phyloP scores from a whole-genome alignment of 2,888 invertebrate genomes.

The Eupithecia inturbata region DNA sequence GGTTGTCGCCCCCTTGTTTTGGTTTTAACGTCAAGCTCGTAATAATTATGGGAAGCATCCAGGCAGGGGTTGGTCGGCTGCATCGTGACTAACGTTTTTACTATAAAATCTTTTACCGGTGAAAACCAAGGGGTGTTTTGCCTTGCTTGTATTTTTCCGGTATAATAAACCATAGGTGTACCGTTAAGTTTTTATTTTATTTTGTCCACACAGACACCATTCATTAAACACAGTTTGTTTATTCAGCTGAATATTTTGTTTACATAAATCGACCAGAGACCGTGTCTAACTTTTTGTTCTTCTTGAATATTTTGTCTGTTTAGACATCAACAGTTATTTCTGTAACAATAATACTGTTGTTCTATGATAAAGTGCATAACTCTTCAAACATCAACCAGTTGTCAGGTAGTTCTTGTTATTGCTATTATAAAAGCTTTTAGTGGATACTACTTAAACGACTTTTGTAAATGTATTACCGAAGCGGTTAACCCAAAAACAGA shows the following conservation, averaged over 20 bases:
- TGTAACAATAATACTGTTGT: neutral
- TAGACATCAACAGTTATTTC: neutral
- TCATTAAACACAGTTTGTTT: conserved; percentile 3
- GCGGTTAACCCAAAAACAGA: conserved; percentile 26
- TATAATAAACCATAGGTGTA: neutral
- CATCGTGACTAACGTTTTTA: conserved; percentile 16
- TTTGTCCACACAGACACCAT: too few species aligned
- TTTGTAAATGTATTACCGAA: conserved; percentile 12
- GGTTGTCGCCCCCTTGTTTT: conserved; percentile 28
- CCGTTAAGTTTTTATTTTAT: neutral
- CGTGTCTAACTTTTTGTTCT: neutral
- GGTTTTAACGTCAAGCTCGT: conserved; percentile 14
- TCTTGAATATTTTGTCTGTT: neutral
- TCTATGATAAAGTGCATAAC: neutral
- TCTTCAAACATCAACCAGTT: conserved; percentile 14
- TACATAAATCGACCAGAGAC: neutral
- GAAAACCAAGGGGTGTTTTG: conserved; percentile 3
- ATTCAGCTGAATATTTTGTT: conserved; percentile 3
- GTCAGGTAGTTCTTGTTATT: conserved; percentile 21
- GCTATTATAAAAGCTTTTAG: conserved; percentile 30
- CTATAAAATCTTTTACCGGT: conserved; percentile 13
- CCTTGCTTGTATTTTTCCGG: neutral
- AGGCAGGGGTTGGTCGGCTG: conserved; percentile 15
- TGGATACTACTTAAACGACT: conserved; percentile 26
- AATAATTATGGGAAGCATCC: conserved; percentile 21